Evolutionary conservation across 1,140 invertebrate species (phyloP), one percentile per base, ranked within the genome.

Genomic region (Chrysoperla carnea): DNA sequence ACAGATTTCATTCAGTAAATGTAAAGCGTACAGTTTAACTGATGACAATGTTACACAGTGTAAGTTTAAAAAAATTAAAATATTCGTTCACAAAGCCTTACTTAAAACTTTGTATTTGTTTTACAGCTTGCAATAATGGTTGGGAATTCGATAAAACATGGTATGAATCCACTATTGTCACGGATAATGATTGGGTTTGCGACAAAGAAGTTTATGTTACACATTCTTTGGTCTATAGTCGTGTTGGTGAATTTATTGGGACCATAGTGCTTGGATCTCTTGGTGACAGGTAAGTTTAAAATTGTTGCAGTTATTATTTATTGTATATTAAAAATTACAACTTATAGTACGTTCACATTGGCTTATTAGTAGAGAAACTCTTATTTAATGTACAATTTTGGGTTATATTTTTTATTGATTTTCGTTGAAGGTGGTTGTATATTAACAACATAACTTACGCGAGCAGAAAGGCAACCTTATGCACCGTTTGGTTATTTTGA

Each of bases 111-210:
- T 41, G 9, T 33, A 39, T 43, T 37, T 0, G 8, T 37, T 36
- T 39, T 48, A 11, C 50, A 67, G 64, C 41, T 45, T 70, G 68
- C 48, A 58, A 59, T 46, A 46, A 65, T 50, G 68, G 67, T 17
- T 70, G 66, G 60, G 67, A 59, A 39, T 71, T 67, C 53, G 67
- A 71, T 50, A 56, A 43, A 36, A 67, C 63, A 6, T 70, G 66
- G 60, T 70, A 64, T 46, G 50, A 52, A 23, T 54, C 51, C 45
- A 68, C 67, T 35, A 55, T 62, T 37, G 55, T 61, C 9, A 65
- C 63, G 5, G 56, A 67, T 42, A 47, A 66, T 48, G 47, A 72
- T 56, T 72, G 69, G 69, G 66, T 72, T 13, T 72, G 70, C 46
- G 58, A 63, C n/a, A 62, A 67, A 48, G 56, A 61, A 47, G 54